A percentile compares a stretch with the other conserved stretches of the same genome.
Conservation (phyloP, 2,888 invertebrate genomes). For the Malachius bipustulatus region DNA sequence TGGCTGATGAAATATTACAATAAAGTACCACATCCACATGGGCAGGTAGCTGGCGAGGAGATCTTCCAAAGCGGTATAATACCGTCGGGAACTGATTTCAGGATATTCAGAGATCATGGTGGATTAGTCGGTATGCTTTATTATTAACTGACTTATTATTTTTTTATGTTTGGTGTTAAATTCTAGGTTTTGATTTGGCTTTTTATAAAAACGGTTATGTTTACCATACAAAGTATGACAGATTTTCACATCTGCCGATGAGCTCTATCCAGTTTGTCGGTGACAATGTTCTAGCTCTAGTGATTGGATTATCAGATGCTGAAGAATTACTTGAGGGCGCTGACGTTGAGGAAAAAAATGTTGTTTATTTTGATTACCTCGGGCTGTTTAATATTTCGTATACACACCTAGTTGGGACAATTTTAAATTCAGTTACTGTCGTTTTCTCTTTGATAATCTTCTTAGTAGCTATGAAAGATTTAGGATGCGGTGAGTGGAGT, state of each 20-base stretch:
- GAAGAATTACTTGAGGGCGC: no score
- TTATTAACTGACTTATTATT: no score
- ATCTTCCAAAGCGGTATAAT: background rate
- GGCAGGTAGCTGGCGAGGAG: background rate
- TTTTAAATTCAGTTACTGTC: constrained; percentile 20
- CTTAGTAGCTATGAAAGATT: constrained; percentile 17
- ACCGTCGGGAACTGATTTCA: background rate
- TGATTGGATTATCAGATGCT: constrained; percentile 31
- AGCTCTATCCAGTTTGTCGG: constrained; percentile 55
- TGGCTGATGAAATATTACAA: background rate
- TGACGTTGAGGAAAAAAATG: no score
- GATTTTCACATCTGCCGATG: constrained; percentile 40
- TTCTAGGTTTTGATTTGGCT: constrained; percentile 50
- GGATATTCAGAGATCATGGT: background rate
- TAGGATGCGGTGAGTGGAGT: constrained; percentile 19
- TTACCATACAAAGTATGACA: constrained; percentile 52
- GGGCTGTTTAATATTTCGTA: constrained; percentile 26
- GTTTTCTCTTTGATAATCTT: constrained; percentile 20
- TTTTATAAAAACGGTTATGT: constrained; percentile 51
- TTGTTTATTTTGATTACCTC: constrained; percentile 27
- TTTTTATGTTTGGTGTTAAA: constrained; percentile 1
- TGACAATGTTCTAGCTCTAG: constrained; percentile 45
- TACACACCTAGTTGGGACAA: constrained; percentile 17
- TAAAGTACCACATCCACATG: background rate
- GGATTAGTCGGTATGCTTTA: constrained; percentile 1